These are phyloP conservation scores for Epinephelus coioides DNA, from an alignment of 2,797 vertebrate species.

Conservation along the genomic window DNA sequence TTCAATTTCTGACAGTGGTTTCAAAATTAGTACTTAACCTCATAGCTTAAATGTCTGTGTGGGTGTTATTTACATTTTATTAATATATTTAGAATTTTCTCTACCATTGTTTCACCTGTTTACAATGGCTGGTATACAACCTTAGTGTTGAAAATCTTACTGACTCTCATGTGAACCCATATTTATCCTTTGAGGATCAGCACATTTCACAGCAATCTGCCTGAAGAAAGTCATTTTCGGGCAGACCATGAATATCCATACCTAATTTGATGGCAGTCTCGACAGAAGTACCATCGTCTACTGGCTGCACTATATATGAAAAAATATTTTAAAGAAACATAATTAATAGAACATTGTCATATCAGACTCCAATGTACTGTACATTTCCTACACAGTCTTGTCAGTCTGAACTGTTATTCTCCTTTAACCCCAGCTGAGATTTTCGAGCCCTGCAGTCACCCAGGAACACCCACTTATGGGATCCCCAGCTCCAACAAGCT, in stretches of 20 bases:
- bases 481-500: conserved; percentile 88
- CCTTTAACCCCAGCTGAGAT: conserved; percentile 85
- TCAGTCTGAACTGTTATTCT: background rate
- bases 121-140: background rate
- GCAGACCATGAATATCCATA: background rate
- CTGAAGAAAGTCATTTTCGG: background rate
- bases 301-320: background rate
- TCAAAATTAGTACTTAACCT: no score
- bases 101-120: background rate
- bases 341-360: conserved; percentile 1
- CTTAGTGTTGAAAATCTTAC: background rate
- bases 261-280: background rate
- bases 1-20: no score
- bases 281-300: background rate
- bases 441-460: conserved; percentile 91
- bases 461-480: conserved; percentile 89
- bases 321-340: background rate
- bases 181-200: background rate
- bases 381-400: background rate
- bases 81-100: background rate
- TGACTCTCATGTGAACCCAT: background rate
- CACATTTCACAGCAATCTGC: background rate
- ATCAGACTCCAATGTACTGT: background rate
- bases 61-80: background rate
- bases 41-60: no score